Conservation (phyloP, 1,140 invertebrate species). For the Cydia splendana region DNA sequence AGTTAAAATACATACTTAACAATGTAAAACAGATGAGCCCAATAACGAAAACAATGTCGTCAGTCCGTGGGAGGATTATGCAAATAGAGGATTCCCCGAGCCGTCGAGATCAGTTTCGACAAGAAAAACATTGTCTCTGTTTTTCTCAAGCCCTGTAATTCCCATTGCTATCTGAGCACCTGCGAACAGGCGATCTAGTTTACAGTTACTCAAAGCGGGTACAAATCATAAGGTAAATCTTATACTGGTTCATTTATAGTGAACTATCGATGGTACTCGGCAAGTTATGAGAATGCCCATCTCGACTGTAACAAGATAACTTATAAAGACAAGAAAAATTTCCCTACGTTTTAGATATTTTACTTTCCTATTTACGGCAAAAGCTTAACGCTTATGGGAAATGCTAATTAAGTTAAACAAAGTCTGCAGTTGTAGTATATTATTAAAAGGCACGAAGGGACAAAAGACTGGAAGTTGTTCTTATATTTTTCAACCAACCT, state of each 20-base stretch:
- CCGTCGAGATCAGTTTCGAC: conserved; percentile 20
- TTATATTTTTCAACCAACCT: too few relatives aligned
- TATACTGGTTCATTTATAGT: neutral
- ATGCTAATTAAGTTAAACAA: conserved; percentile 14
- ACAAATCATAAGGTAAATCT: neutral
- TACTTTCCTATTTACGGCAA: neutral
- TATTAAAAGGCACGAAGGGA: neutral
- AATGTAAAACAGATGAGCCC: conserved; percentile 1
- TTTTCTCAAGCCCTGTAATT: neutral
- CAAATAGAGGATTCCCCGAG: conserved; percentile 16
- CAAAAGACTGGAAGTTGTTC: too few relatives aligned
- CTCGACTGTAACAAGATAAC: conserved; percentile 21
- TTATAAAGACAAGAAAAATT: conserved; percentile 15
- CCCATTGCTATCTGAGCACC: neutral
- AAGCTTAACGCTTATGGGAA: neutral
- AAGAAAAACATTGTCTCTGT: conserved; percentile 26
- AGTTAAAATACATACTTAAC: neutral
- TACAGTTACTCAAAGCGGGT: too few relatives aligned
- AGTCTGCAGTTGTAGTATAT: neutral
- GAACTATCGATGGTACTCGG: neutral
- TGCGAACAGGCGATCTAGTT: neutral
- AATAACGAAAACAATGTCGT: neutral
- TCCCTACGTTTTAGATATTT: conserved; percentile 3
- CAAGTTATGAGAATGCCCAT: neutral
- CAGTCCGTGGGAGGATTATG: neutral